Evolutionary conservation across 2,888 invertebrate species (phyloP).

Genomic region (Rotaria sp.): DNA sequence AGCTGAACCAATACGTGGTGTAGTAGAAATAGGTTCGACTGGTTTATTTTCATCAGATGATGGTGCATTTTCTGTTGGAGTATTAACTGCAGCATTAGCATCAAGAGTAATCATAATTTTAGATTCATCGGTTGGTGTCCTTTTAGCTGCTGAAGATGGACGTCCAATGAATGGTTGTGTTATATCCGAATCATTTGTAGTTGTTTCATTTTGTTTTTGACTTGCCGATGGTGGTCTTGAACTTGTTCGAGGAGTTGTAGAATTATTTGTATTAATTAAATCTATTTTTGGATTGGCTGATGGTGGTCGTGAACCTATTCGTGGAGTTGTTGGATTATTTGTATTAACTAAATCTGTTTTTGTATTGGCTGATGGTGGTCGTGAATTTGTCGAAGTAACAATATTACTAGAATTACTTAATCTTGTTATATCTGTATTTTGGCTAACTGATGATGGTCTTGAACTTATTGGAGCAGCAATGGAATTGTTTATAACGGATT

Average conservation of each 20-base stretch:
- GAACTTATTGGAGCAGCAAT: too few species aligned
- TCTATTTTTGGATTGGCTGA: background rate
- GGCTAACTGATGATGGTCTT: background rate
- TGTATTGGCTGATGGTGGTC: background rate
- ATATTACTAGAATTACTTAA: too few species aligned
- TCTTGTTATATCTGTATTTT: too few species aligned
- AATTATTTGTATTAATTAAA: background rate
- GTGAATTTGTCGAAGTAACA: background rate
- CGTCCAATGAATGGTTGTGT: background rate
- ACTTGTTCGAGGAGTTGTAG: background rate
- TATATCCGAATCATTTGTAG: background rate
- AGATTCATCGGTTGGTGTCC: background rate
- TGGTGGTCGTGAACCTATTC: background rate
- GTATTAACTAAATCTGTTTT: background rate
- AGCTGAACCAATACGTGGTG: background rate
- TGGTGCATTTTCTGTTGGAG: too few species aligned
- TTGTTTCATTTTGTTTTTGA: background rate
- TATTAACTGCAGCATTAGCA: too few species aligned
- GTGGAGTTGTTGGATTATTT: too few species aligned
- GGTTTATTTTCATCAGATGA: background rate
- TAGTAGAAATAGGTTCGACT: background rate
- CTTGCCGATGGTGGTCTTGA: background rate
- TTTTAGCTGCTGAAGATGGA: background rate
- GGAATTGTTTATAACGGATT: background rate
- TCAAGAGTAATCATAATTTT: background rate